phyloP scores from a whole-genome alignment of 2,888 invertebrate species.

The Chrysolina haemoptera region DNA sequence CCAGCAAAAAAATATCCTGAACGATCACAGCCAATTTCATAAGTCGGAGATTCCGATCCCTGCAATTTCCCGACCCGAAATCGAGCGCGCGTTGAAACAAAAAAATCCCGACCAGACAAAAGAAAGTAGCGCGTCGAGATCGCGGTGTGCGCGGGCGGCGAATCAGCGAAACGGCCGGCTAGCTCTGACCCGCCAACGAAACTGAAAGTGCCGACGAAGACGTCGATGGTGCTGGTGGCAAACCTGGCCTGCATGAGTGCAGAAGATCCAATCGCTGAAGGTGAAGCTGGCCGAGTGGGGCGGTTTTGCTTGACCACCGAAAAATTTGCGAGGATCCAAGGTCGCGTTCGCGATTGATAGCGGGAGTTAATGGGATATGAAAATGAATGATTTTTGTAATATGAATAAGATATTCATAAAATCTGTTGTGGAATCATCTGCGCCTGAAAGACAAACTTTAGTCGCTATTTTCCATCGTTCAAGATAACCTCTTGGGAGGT shows the following conservation, averaged over 20 bases:
- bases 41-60: background rate
- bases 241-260: conserved; percentile 6
- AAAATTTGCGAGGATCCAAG: background rate
- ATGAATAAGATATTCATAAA: too few species aligned
- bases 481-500: too few species aligned
- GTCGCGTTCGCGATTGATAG: background rate
- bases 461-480: too few species aligned
- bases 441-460: too few species aligned
- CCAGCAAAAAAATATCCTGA: background rate
- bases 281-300: conserved; percentile 14
- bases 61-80: conserved; percentile 16
- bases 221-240: background rate
- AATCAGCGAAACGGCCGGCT: conserved; percentile 69
- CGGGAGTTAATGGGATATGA: too few species aligned
- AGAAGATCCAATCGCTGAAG: conserved; percentile 19
- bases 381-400: too few species aligned
- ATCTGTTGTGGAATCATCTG: too few species aligned
- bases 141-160: conserved; percentile 58
- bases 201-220: conserved; percentile 61
- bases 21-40: conserved; percentile 36
- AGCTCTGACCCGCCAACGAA: conserved; percentile 72
- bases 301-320: background rate
- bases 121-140: conserved; percentile 34
- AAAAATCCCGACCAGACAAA: conserved; percentile 25
- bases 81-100: background rate